These are phyloP conservation scores for Apamea anceps DNA, from an alignment of 2,888 invertebrate genomes.

Conservation along the genomic window DNA sequence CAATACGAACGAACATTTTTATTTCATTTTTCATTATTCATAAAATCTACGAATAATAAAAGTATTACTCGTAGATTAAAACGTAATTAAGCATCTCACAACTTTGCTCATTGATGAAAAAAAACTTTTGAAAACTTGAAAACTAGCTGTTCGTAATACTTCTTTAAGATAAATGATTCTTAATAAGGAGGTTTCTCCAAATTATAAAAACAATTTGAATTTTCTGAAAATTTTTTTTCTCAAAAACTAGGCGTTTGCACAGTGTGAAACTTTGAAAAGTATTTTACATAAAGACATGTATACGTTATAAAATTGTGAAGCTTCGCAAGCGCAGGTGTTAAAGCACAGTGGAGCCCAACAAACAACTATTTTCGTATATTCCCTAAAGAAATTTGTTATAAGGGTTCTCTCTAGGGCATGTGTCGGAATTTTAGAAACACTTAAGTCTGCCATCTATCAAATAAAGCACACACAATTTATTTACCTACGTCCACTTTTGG, in stretches of 20 bases:
- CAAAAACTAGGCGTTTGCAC: no score
- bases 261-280: no score
- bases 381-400: slow-evolving; percentile 4
- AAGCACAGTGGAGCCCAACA: neutral
- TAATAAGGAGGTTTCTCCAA: no score
- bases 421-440: neutral
- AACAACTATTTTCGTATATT: neutral
- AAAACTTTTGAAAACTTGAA: neutral
- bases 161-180: neutral
- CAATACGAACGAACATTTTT: neutral
- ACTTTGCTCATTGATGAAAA: neutral
- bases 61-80: no score
- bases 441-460: neutral
- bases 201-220: no score
- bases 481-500: neutral
- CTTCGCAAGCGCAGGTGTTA: neutral
- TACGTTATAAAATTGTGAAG: neutral
- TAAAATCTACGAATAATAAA: neutral
- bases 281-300: no score
- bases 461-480: neutral
- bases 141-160: neutral
- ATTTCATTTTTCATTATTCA: no score
- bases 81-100: neutral
- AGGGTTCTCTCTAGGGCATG: neutral
- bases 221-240: no score